These are phyloP conservation scores for Capitulum mitella DNA, from an alignment of 2,888 invertebrate species.

Conservation along the genomic window DNA sequence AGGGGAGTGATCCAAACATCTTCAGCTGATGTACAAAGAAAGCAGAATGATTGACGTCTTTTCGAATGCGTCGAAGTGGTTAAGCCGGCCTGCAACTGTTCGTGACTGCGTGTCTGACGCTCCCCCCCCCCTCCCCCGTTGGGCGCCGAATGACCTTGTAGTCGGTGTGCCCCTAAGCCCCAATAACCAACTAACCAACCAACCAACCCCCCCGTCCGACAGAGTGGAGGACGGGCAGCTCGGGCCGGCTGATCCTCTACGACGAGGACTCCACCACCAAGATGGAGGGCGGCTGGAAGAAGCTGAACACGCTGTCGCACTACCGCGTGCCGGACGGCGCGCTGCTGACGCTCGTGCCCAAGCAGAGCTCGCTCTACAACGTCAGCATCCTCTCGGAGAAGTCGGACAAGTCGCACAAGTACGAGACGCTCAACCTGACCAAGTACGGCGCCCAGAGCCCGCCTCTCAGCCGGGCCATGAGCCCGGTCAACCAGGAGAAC, in stretches of 20 bases:
- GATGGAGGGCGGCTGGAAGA: slow-evolving; percentile 93
- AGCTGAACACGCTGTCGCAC: slow-evolving; percentile 92
- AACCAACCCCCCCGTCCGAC: slow-evolving; percentile 27
- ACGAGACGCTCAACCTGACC: slow-evolving; percentile 80
- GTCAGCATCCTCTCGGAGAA: slow-evolving; percentile 86
- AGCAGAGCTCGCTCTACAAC: slow-evolving; percentile 84
- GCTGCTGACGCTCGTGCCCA: slow-evolving; percentile 85
- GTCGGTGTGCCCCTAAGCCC: too few species aligned
- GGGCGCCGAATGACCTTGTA: too few species aligned
- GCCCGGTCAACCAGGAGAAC: slow-evolving; percentile 68
- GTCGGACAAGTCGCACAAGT: slow-evolving; percentile 85
- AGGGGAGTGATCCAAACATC: too few species aligned
- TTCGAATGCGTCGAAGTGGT: too few species aligned
- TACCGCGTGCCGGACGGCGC: slow-evolving; percentile 91
- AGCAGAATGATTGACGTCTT: too few species aligned
- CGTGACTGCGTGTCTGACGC: too few species aligned
- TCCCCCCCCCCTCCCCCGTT: too few species aligned
- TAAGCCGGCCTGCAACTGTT: too few species aligned
- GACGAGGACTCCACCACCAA: slow-evolving; percentile 96
- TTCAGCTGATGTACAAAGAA: too few species aligned
- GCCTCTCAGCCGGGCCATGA: slow-evolving; percentile 80
- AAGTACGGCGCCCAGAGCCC: slow-evolving; percentile 67
- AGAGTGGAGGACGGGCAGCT: slow-evolving; percentile 94
- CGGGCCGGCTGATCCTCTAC: slow-evolving; percentile 86
- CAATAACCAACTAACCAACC: too few species aligned